These are phyloP conservation scores for Anticlea derivata DNA, from an alignment of 2,888 invertebrate species.

Conservation along the genomic window DNA sequence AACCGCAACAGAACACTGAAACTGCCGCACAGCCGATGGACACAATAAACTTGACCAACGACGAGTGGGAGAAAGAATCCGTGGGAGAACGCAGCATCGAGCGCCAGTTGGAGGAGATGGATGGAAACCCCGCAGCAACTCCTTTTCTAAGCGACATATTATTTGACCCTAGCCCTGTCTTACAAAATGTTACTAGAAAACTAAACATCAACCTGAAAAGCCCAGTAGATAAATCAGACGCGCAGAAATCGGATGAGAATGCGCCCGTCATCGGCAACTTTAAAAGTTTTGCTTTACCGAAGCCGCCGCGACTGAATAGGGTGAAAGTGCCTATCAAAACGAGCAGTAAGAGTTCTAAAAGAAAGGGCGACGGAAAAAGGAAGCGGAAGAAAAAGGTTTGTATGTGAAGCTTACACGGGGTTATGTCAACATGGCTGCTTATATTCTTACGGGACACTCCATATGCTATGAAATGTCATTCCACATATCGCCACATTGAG, in stretches of 20 bases:
- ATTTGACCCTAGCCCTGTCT: slow-evolving; percentile 76
- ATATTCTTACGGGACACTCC: slow-evolving; percentile 11
- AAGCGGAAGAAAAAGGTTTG: slow-evolving; percentile 73
- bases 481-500: not conserved
- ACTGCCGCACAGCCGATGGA: slow-evolving; percentile 46
- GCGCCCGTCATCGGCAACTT: slow-evolving; percentile 75
- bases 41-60: slow-evolving; percentile 74
- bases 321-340: slow-evolving; percentile 71
- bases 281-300: slow-evolving; percentile 79
- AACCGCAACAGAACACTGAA: slow-evolving; percentile 30
- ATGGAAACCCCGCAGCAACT: slow-evolving; percentile 68
- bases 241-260: slow-evolving; percentile 55
- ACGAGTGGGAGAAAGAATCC: slow-evolving; percentile 76
- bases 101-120: slow-evolving; percentile 62
- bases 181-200: slow-evolving; percentile 57
- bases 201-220: slow-evolving; percentile 61
- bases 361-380: slow-evolving; percentile 52
- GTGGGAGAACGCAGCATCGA: slow-evolving; percentile 70
- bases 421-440: slow-evolving; percentile 18
- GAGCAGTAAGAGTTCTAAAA: slow-evolving; percentile 58
- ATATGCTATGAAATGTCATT: not conserved
- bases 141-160: slow-evolving; percentile 78
- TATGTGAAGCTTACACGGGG: slow-evolving; percentile 40
- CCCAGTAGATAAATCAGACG: slow-evolving; percentile 47
- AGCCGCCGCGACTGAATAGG: slow-evolving; percentile 76